Percentiles rank a stretch among this genome's conserved stretches.
These are phyloP conservation scores for Muntiacus reevesi DNA, from an alignment of 2,113 vertebrate species.

Conservation along the genomic window DNA sequence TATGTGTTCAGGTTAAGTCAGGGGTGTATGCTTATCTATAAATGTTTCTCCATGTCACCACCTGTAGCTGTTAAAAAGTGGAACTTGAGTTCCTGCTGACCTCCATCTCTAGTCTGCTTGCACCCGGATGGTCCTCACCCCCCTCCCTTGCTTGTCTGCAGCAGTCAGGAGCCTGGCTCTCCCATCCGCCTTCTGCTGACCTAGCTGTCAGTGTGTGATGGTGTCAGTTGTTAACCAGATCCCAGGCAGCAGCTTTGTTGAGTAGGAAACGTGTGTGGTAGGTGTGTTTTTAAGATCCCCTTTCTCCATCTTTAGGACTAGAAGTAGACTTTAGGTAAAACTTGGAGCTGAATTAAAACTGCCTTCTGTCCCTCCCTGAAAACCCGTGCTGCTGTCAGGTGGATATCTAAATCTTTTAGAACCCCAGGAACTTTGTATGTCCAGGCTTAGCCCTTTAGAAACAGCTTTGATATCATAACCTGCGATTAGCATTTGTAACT, in stretches of 20 bases:
- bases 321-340: background rate
- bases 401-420: background rate
- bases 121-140: accelerated
- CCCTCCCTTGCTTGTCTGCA: background rate
- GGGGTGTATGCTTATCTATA: accelerated
- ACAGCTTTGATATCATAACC: background rate
- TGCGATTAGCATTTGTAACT: background rate
- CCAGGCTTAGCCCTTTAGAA: background rate
- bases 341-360: background rate
- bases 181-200: background rate
- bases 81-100: background rate
- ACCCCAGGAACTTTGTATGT: background rate
- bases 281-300: background rate
- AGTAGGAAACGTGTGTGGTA: too few relatives aligned
- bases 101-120: background rate
- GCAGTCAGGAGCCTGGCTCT: background rate
- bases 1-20: background rate
- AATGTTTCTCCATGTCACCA: background rate
- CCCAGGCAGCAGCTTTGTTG: background rate
- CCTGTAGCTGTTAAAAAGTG: background rate
- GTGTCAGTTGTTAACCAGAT: accelerated
- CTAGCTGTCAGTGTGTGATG: accelerated
- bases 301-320: background rate
- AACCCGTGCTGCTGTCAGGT: background rate
- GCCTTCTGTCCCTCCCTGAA: background rate